Percentiles rank a stretch among this genome's conserved stretches.
These are phyloP conservation scores for Pristis pectinata DNA, from an alignment of 2,797 vertebrate genomes.

Conservation along the genomic window DNA sequence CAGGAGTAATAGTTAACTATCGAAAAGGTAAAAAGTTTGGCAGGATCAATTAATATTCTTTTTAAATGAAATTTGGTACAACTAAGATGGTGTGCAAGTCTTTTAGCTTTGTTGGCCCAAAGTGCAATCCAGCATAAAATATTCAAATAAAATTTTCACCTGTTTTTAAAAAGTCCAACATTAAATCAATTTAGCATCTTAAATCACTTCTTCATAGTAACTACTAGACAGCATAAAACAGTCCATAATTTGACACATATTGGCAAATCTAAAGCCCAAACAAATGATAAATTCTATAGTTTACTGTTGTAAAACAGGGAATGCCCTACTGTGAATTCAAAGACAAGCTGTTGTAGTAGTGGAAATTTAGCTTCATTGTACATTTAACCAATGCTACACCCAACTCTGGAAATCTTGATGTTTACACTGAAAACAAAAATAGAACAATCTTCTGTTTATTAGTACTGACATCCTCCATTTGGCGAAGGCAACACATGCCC, in stretches of 20 bases:
- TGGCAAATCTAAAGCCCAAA: not conserved
- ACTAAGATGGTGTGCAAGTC: not conserved
- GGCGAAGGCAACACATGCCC: not conserved
- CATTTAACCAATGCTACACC: not conserved
- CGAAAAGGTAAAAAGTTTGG: not conserved
- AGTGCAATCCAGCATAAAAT: not conserved
- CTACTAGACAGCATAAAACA: not conserved
- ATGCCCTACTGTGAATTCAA: not conserved
- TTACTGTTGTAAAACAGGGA: not conserved
- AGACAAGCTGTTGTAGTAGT: not conserved
- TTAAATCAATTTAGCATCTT: not conserved
- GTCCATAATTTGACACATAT: not conserved
- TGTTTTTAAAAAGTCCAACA: not conserved
- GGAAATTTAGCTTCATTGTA: not conserved
- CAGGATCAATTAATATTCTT: not conserved
- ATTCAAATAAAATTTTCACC: not conserved
- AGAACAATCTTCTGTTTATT: not conserved
- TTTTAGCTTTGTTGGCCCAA: not conserved
- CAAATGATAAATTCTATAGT: not conserved
- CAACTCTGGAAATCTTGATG: not conserved
- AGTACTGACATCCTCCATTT: not conserved
- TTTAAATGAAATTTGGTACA: not conserved
- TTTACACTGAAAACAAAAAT: not conserved
- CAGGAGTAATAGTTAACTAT: constrained; percentile 42
- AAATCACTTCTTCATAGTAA: not conserved